Evolutionary conservation across 2,888 invertebrate genomes (phyloP).

Genomic region (Andrena haemorrhoa): DNA sequence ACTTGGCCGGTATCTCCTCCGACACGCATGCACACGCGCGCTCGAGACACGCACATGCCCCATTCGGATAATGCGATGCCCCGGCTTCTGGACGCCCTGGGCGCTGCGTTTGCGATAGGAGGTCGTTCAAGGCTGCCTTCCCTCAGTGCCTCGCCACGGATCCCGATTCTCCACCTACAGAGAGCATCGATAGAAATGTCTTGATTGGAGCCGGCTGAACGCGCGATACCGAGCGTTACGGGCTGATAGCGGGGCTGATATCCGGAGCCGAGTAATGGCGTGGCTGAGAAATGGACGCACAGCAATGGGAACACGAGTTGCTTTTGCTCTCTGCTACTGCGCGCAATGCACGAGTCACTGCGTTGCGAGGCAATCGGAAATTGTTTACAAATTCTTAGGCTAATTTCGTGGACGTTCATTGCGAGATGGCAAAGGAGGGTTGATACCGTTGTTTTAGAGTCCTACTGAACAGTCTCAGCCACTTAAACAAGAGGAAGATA

Average conservation of each 20-base stretch:
- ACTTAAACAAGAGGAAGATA: not conserved
- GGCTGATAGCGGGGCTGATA: constrained; percentile 49
- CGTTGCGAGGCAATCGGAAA: not conserved
- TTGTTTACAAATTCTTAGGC: not conserved
- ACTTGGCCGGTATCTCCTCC: constrained; percentile 51
- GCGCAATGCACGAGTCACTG: not conserved
- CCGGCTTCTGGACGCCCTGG: constrained; percentile 47
- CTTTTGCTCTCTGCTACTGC: not conserved
- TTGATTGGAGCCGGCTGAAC: constrained; percentile 49
- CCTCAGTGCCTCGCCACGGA: constrained; percentile 41
- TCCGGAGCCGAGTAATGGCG: constrained; percentile 31
- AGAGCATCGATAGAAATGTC: constrained; percentile 61
- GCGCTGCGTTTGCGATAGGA: constrained; percentile 65
- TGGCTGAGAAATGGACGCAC: constrained; percentile 1
- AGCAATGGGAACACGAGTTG: not conserved
- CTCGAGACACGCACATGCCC: constrained; percentile 1
- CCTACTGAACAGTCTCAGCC: not conserved
- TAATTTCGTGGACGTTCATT: too few species aligned
- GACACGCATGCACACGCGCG: constrained; percentile 33
- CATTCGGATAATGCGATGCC: constrained; percentile 52
- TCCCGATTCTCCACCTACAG: constrained; percentile 56
- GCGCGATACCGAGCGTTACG: constrained; percentile 43
- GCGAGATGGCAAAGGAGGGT: too few species aligned
- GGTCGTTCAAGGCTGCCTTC: constrained; percentile 68
- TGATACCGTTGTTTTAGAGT: too few species aligned